These are phyloP conservation scores for Catharus fuscescens DNA, from an alignment of 2,113 vertebrate species.

Conservation along the genomic window DNA sequence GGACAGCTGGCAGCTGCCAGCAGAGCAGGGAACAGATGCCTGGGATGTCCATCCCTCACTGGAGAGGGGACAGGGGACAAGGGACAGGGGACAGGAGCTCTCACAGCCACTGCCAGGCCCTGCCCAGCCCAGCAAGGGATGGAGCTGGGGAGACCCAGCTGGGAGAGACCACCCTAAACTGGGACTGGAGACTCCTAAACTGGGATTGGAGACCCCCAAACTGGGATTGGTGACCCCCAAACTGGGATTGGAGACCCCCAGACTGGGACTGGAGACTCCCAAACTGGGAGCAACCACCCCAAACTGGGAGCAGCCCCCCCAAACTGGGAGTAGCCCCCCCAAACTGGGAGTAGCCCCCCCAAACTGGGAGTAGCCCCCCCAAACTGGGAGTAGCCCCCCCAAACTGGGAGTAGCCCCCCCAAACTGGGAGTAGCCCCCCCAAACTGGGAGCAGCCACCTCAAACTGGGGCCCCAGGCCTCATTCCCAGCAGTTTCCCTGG, in stretches of 20 bases:
- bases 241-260: not conserved
- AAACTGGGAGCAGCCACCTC: not conserved
- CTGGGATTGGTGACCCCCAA: not conserved
- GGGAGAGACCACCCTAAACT: not conserved
- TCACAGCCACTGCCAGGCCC: not conserved
- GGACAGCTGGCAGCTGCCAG: not conserved
- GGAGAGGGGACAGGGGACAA: not conserved
- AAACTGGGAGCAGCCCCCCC: not conserved
- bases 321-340: not conserved
- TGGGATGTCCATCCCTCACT: not conserved
- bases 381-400: not conserved
- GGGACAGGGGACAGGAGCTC: not conserved
- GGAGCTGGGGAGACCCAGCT: not conserved
- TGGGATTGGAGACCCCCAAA: not conserved
- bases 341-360: not conserved
- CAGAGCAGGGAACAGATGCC: not conserved
- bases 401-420: not conserved
- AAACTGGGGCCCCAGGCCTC: not conserved
- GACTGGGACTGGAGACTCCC: not conserved
- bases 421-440: not conserved
- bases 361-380: not conserved
- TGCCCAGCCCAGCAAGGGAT: not conserved
- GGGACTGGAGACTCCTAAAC: not conserved
- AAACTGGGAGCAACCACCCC: not conserved
- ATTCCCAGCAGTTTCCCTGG: not conserved